Base-by-base conservation (phyloP, 1,140 invertebrate species). In the Sinella curviseta region DNA sequence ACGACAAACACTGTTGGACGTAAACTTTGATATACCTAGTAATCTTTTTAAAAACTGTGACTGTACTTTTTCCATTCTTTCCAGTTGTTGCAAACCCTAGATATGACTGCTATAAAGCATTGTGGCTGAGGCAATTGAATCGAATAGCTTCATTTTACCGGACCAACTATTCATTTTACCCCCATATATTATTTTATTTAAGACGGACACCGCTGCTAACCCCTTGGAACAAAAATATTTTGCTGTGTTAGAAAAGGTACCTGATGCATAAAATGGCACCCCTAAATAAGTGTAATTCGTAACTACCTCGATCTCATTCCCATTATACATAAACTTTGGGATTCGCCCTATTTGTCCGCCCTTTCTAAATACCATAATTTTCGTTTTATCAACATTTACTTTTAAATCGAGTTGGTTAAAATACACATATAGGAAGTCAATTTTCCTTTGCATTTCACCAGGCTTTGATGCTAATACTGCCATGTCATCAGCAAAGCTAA, bases 331-430 rank as follows among this genome's bases (percentile, higher is more conserved):
- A 30, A 80, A 80, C 33, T 75, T 77, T 0, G 8, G 3, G 0
- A 28, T 26, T 28, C 36, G 76, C 20, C 20, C n/a, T 1, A 76
- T 1, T 0, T 0, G 16, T 0, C 84, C 83, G 0, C 80, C 80
- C 16, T 65, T 77, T 73, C 84, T 81, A 57, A 84, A 85, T 24
- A 84, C 67, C 2, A 85, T 57, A 0, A 84, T 75, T 60, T 83
- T 84, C 17, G 85, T 84, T 81, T 85, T 85, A 1, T 1, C 33
- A 3, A 82, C 55, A 39, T 85, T 83, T 4, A 85, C 77, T 34
- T 39, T 80, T 3, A 85, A 39, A 20, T 78, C 76, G 17, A 79
- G 78, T 14, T 16, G 24, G 0, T 36, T 30, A 60, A 81, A 84
- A 67, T 84, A 85, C 60, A 79, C n/a, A 17, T 67, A 17, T 14